Conservation (phyloP, 2,888 invertebrate genomes). For the Cistogaster globosa region DNA sequence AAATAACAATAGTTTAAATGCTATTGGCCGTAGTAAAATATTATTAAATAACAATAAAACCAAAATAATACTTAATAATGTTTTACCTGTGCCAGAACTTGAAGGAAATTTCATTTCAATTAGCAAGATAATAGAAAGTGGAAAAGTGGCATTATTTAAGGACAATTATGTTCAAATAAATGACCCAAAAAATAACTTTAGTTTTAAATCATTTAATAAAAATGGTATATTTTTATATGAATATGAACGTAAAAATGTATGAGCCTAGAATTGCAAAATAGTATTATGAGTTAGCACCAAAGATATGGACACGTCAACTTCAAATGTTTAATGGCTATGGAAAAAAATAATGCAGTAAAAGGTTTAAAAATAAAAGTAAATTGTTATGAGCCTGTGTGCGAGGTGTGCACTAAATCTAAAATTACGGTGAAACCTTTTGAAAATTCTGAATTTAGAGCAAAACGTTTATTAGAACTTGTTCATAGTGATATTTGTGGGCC, state of each 20-base stretch:
- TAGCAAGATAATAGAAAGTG: constrained; percentile 23
- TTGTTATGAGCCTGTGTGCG: background rate
- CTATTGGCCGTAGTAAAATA: no score
- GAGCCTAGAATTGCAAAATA: background rate
- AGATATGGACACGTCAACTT: constrained; percentile 27
- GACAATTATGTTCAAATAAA: constrained; percentile 28
- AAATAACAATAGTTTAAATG: no score
- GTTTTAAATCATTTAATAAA: constrained; percentile 19
- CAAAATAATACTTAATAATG: no score
- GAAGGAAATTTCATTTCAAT: constrained; percentile 32
- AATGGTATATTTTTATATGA: constrained; percentile 29
- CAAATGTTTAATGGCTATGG: constrained; percentile 9
- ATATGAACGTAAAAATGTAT: constrained; percentile 5
- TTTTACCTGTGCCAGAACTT: background rate
- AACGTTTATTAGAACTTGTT: constrained; percentile 39
- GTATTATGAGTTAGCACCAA: constrained; percentile 3
- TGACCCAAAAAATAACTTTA: constrained; percentile 2
- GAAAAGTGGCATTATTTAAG: constrained; percentile 14
- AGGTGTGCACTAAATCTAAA: constrained; percentile 5
- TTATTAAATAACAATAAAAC: no score
- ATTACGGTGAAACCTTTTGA: constrained; percentile 4
- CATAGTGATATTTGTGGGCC: constrained; percentile 42
- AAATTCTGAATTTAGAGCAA: constrained; percentile 37
- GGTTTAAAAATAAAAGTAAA: background rate
- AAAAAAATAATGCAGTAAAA: background rate